phyloP scores from a whole-genome alignment of 2,888 invertebrate species.

The Ochropleura plecta region DNA sequence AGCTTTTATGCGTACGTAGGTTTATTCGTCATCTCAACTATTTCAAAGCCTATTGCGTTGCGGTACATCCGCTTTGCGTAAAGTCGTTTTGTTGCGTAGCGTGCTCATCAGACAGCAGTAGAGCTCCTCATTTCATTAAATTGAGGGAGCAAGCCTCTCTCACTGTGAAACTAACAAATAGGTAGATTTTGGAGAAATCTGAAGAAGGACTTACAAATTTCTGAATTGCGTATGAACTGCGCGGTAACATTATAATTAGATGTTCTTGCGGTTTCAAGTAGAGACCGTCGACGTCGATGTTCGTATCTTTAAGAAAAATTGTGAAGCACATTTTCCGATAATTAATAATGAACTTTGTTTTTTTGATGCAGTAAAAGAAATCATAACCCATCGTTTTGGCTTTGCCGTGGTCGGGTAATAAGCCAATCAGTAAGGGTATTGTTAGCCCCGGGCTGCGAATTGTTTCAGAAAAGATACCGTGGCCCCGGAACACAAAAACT shows the following conservation, averaged over 20 bases:
- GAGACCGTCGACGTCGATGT: too few species aligned
- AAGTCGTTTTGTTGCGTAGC: conserved; percentile 14
- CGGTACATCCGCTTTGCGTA: conserved; percentile 20
- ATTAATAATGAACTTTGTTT: not conserved
- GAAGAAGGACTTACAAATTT: not conserved
- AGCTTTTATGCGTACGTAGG: not conserved
- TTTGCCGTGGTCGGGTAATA: not conserved
- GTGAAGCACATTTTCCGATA: too few species aligned
- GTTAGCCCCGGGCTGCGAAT: not conserved
- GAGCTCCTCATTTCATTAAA: conserved; percentile 8
- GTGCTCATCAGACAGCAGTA: conserved; percentile 1
- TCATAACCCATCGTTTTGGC: not conserved
- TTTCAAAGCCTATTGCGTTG: conserved; percentile 32
- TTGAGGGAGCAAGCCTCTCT: not conserved
- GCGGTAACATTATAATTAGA: not conserved
- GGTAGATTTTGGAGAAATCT: not conserved
- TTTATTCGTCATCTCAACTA: conserved; percentile 32
- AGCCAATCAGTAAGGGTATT: not conserved
- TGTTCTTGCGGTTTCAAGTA: too few species aligned
- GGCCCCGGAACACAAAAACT: too few species aligned
- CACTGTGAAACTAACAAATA: not conserved
- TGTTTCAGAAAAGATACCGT: too few species aligned
- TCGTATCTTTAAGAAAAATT: not conserved
- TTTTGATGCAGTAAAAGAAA: not conserved
- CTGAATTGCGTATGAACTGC: not conserved